Conservation (phyloP, 2,797 vertebrate species). For the Ceyx erithaca region DNA sequence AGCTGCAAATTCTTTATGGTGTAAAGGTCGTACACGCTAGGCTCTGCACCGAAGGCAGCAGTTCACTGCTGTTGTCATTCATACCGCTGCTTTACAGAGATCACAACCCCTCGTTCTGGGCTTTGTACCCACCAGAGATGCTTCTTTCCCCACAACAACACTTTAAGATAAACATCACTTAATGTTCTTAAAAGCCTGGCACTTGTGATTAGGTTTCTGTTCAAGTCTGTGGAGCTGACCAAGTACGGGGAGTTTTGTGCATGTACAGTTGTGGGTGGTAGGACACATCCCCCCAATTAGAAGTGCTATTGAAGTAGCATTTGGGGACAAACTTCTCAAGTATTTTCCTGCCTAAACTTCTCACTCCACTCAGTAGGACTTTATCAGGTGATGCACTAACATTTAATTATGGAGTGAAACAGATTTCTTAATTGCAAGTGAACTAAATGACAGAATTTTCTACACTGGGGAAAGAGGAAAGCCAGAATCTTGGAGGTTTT, state of each 20-base stretch:
- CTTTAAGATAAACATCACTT: conserved; percentile 36
- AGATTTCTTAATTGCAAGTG: not conserved
- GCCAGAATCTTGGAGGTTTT: not conserved
- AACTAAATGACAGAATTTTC: conserved; percentile 29
- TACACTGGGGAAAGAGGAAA: not conserved
- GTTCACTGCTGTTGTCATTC: conserved; percentile 18
- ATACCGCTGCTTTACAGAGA: not conserved
- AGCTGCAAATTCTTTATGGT: conserved; percentile 14
- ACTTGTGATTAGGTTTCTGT: not conserved
- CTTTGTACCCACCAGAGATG: conserved; percentile 11
- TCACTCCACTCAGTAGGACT: conserved; percentile 26
- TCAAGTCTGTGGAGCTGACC: conserved; percentile 26
- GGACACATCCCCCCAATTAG: not conserved
- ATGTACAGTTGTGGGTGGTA: not conserved
- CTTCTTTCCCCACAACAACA: not conserved
- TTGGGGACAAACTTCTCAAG: conserved; percentile 40
- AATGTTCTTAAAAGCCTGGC: conserved; percentile 68
- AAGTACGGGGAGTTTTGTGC: conserved; percentile 18
- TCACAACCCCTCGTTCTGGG: not conserved
- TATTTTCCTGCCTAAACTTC: conserved; percentile 21
- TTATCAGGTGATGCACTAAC: conserved; percentile 25
- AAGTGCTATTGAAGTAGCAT: not conserved
- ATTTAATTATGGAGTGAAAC: not conserved
- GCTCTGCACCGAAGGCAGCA: conserved; percentile 52
- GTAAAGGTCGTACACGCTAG: conserved; percentile 7